A percentile compares a stretch with the other conserved stretches of the same genome.
Conservation (phyloP, 1,140 invertebrate species). For the Drosophila kanapiae region DNA sequence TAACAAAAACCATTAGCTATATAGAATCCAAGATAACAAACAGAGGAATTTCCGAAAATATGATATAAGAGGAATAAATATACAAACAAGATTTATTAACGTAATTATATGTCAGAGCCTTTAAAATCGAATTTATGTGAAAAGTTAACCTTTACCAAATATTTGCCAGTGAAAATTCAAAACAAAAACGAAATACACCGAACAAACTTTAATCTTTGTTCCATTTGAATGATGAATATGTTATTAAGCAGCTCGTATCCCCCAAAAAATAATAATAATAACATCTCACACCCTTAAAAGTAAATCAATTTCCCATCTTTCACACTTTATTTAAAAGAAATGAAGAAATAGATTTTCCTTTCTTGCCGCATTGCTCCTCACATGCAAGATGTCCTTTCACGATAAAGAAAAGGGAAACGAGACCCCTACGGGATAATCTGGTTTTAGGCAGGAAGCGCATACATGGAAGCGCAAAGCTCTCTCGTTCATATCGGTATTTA, state of each 20-base stretch:
- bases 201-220: not conserved
- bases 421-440: conserved; percentile 34
- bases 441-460: conserved; percentile 33
- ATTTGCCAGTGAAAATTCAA: not conserved
- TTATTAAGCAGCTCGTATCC: not conserved
- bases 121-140: not conserved
- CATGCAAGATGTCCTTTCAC: conserved; percentile 32
- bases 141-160: not conserved
- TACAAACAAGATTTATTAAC: not conserved
- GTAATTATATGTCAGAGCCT: not conserved
- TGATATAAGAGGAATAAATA: not conserved
- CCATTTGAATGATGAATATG: conserved; percentile 3
- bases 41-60: not conserved
- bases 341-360: conserved; percentile 23
- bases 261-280: conserved; percentile 6
- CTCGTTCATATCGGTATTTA: conserved; percentile 41
- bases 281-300: not conserved
- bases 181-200: not conserved
- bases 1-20: not conserved
- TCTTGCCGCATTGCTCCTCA: not conserved
- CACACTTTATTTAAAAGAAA: conserved; percentile 21
- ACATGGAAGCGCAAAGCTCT: conserved; percentile 39
- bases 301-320: conserved; percentile 27
- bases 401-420: conserved; percentile 23
- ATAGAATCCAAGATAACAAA: not conserved